Base-by-base conservation (phyloP, 2,797 vertebrate genomes). In the Siniperca obscura region DNA sequence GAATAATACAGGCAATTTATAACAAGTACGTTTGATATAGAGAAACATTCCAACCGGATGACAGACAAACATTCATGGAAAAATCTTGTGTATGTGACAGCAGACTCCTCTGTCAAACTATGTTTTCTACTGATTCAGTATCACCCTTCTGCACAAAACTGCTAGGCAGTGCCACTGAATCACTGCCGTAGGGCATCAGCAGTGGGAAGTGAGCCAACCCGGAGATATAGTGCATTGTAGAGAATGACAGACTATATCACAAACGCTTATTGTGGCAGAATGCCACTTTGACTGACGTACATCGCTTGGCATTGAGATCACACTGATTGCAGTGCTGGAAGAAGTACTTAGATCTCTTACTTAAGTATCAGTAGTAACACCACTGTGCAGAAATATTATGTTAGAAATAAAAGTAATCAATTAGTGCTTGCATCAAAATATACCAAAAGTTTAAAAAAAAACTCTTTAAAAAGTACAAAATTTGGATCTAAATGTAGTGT, bases 241-340 rank as follows among this genome's bases (percentile, higher is more conserved):
- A 81, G 57, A 81, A 76, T 52, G 72, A 36, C 40, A 75, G 78
- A 75, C 60, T 65, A 60, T 38, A 82, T 80, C 68, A 90, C 83
- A 93, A 89, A 86, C 86, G 73, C 85, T 81, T 80, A 84, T 85
- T 93, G 90, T 92, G 83, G 74, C 62, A 77, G 67, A 56, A 62
- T 59, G 85, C 25, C 78, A 78, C 60, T 75, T 66, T 65, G 74
- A 73, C 79, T 90, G 84, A 91, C 76, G 62, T 75, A 83, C 81
- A 59, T 86, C 61, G 53, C 67, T 48, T 71, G 69, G 67, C 80
- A 82, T n/a, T 66, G 71, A 79, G 55, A 82, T 86, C 81, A 17
- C 40, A 44, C 3, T 44, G 40, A 42, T 44, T 44, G 42, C 42
- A 44, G 12, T 44, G 12, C 4, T 44, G 13, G 13, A 44, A 44